Evolutionary conservation across 2,797 vertebrate species (phyloP).

Genomic region (Tokudaia tokunoshimensis): DNA sequence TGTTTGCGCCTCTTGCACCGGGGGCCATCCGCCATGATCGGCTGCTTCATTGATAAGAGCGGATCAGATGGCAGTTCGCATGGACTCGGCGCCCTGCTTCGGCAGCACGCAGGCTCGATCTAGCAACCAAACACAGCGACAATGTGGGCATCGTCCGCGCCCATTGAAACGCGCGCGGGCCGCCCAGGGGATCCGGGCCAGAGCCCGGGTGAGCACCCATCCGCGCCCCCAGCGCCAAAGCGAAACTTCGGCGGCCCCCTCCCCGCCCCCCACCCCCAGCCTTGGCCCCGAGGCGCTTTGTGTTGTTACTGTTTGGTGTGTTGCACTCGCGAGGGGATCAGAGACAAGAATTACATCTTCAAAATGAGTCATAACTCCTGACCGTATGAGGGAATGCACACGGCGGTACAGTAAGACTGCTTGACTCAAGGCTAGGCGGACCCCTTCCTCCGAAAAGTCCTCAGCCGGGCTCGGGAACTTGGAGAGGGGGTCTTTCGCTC

Average conservation of each 20-base stretch:
- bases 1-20: constrained; percentile 99
- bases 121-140: constrained; percentile 94
- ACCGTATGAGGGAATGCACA: constrained; percentile 89
- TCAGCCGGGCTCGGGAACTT: constrained; percentile 86
- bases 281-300: constrained; percentile 81
- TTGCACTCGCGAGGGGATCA: constrained; percentile 90
- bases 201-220: constrained; percentile 85
- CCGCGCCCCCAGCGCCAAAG: constrained; percentile 84
- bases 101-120: constrained; percentile 94
- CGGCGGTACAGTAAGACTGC: constrained; percentile 86
- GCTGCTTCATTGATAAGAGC: constrained; percentile 98
- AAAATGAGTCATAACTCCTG: constrained; percentile 92
- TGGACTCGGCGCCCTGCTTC: constrained; percentile 95
- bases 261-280: constrained; percentile 73
- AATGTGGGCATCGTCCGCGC: constrained; percentile 91
- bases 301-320: constrained; percentile 88
- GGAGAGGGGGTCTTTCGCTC: constrained; percentile 75
- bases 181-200: constrained; percentile 88
- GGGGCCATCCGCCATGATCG: constrained; percentile 97
- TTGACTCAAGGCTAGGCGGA: constrained; percentile 87
- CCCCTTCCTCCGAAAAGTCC: constrained; percentile 88
- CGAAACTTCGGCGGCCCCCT: constrained; percentile 82
- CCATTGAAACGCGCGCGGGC: constrained; percentile 90
- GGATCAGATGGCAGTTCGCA: constrained; percentile 99
- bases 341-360: constrained; percentile 91